Percentiles rank a stretch among this genome's conserved stretches.
These are phyloP conservation scores for Gila orcuttii DNA, from an alignment of 2,113 vertebrate species.

Conservation along the genomic window DNA sequence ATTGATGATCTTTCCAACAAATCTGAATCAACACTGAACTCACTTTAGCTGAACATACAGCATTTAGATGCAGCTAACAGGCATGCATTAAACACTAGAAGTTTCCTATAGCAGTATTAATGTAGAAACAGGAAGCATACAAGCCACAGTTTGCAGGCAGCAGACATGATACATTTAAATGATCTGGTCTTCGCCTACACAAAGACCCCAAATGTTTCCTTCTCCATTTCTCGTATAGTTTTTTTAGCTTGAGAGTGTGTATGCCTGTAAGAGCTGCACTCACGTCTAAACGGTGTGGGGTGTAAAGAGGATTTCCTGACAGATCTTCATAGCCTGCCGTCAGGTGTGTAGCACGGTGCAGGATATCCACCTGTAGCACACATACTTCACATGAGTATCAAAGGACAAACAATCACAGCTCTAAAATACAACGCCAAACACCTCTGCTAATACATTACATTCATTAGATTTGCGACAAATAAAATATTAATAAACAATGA, in stretches of 20 bases:
- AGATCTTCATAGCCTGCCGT: constrained; percentile 83
- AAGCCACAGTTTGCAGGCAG: background rate
- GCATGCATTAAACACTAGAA: background rate
- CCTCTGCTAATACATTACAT: background rate
- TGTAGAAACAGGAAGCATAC: background rate
- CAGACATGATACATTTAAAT: background rate
- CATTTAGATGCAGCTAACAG: background rate
- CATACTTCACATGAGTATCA: constrained; percentile 25
- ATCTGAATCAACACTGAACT: too few species aligned
- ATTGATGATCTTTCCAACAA: too few species aligned
- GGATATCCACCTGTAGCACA: constrained; percentile 78
- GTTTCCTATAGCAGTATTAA: too few species aligned
- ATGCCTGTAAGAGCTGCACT: constrained; percentile 58
- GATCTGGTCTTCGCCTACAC: background rate
- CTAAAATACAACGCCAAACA: background rate
- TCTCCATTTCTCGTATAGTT: background rate
- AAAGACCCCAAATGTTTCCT: background rate
- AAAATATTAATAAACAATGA: background rate
- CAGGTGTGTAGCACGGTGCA: constrained; percentile 85
- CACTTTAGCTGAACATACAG: background rate
- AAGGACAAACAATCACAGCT: background rate
- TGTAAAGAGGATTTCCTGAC: constrained; percentile 76
- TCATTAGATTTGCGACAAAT: background rate
- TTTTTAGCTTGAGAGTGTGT: background rate
- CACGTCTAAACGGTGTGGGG: constrained; percentile 77